These are phyloP conservation scores for Neria commutata DNA, from an alignment of 2,888 invertebrate genomes.

Conservation along the genomic window DNA sequence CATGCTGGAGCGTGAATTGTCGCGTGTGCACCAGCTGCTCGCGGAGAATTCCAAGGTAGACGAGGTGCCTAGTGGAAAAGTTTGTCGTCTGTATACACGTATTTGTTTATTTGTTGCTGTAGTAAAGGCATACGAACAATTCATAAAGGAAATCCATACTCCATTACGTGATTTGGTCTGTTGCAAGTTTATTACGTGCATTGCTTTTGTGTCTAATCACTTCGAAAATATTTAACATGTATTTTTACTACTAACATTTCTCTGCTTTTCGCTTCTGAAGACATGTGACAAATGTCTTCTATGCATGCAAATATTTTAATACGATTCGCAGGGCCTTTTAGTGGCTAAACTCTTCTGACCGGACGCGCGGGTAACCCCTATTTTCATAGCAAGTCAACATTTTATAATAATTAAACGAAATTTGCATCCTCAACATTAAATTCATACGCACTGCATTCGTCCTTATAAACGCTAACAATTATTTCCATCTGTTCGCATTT, in stretches of 20 bases:
- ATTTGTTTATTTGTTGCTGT: constrained; percentile 24
- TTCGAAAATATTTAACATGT: not conserved
- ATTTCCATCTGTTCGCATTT: too few relatives aligned
- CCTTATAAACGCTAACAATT: too few relatives aligned
- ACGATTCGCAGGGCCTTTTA: too few relatives aligned
- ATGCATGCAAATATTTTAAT: too few relatives aligned
- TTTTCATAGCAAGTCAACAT: too few relatives aligned
- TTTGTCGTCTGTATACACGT: constrained; percentile 54
- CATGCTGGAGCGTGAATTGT: constrained; percentile 77
- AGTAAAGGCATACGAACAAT: constrained; percentile 7
- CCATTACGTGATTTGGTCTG: constrained; percentile 27
- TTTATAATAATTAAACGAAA: too few relatives aligned
- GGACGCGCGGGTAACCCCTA: too few relatives aligned
- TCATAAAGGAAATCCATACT: constrained; percentile 23
- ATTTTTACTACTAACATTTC: not conserved
- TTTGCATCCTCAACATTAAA: too few relatives aligned
- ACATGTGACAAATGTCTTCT: too few relatives aligned
- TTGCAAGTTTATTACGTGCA: not conserved
- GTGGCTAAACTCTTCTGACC: too few relatives aligned
- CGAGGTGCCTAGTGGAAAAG: constrained; percentile 70
- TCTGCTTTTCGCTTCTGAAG: too few relatives aligned
- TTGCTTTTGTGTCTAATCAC: constrained; percentile 26
- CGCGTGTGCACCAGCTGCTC: constrained; percentile 82
- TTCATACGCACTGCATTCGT: too few relatives aligned
- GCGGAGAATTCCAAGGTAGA: constrained; percentile 91